These are phyloP conservation scores for Alosa alosa DNA, from an alignment of 2,113 vertebrate species.

Conservation along the genomic window DNA sequence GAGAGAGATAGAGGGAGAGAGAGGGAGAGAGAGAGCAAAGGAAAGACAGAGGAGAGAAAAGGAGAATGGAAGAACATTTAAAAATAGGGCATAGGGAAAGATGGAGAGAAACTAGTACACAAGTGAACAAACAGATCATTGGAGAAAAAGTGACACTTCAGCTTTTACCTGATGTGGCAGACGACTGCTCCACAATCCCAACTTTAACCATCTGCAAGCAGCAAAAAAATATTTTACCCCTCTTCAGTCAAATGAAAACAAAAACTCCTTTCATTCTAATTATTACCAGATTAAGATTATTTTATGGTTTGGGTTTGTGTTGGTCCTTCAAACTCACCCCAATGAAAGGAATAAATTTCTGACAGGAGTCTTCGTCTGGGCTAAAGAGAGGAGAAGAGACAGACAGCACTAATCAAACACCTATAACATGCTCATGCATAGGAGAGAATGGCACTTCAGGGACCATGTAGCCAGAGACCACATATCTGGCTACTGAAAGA, in stretches of 20 bases:
- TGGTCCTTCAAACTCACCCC: constrained; percentile 76
- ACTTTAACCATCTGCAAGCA: constrained; percentile 90
- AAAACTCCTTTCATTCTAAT: too few relatives aligned
- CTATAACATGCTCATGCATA: constrained; percentile 16
- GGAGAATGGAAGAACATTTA: neutral
- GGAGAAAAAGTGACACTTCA: neutral
- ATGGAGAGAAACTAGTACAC: neutral
- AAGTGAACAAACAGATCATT: neutral
- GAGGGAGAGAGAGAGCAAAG: neutral
- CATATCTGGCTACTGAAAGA: neutral
- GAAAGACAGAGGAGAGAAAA: neutral
- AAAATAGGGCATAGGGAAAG: neutral
- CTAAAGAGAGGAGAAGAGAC: constrained; percentile 59
- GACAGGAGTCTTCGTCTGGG: constrained; percentile 93
- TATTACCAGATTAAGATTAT: neutral
- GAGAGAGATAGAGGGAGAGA: neutral
- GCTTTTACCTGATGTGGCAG: constrained; percentile 82
- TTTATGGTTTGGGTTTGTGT: neutral
- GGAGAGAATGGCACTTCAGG: neutral
- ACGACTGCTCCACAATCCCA: constrained; percentile 91
- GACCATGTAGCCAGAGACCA: neutral
- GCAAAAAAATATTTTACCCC: neutral
- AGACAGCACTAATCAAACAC: constrained; percentile 25
- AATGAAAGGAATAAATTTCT: constrained; percentile 97
- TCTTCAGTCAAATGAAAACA: too few relatives aligned